These are phyloP conservation scores for Erebia aethiops DNA, from an alignment of 2,888 invertebrate species.

Conservation along the genomic window DNA sequence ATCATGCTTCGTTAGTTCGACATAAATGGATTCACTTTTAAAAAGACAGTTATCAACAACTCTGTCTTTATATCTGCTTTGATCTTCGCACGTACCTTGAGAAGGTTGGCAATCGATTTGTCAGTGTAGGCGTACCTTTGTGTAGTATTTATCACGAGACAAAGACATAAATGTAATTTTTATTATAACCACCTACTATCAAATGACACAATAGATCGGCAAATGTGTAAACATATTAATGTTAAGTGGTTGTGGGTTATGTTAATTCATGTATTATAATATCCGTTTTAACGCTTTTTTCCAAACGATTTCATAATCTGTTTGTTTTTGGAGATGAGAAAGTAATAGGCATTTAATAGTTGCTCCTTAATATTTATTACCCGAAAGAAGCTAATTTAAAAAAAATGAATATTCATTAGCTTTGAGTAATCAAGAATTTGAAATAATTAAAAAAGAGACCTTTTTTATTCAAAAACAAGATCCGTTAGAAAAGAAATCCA, in stretches of 20 bases:
- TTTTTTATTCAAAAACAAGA: too few species aligned
- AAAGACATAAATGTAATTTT: constrained; percentile 26
- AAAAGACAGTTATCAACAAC: not conserved
- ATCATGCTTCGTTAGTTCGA: too few species aligned
- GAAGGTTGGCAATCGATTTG: constrained; percentile 33
- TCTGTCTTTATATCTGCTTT: not conserved
- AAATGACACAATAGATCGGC: constrained; percentile 8
- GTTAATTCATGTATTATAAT: not conserved
- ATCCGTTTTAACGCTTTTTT: not conserved
- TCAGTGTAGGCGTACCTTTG: constrained; percentile 30
- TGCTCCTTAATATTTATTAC: too few species aligned
- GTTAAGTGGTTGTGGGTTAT: constrained; percentile 1
- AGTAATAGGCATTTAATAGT: not conserved
- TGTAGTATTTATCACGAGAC: constrained; percentile 35
- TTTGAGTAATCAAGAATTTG: too few species aligned
- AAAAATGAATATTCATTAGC: too few species aligned
- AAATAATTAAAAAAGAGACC: too few species aligned
- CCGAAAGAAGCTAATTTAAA: too few species aligned
- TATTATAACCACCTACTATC: constrained; percentile 23
- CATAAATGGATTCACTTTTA: not conserved
- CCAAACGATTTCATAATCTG: not conserved
- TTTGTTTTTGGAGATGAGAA: not conserved
- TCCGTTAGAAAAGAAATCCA: too few species aligned
- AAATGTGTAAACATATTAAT: not conserved
- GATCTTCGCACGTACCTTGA: constrained; percentile 16